Percentiles rank a stretch among this genome's conserved stretches.
Evolutionary conservation across 1,140 invertebrate genomes (phyloP).

Genomic region (silkworm (Bombyx mori)): ASM3026992v2 NC_085114.1:4215501-4216000

Average conservation of each 20-base stretch:
- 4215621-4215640: slow-evolving; percentile 5
- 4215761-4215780: slow-evolving; percentile 7
- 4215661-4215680: slow-evolving; percentile 81
- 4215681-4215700: slow-evolving; percentile 79
- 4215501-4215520: too few species aligned
- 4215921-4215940: too few species aligned
- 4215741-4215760: slow-evolving; percentile 48
- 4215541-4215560: too few species aligned
- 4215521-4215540: too few species aligned
- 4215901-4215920: too few species aligned
- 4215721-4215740: slow-evolving; percentile 69
- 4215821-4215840: slow-evolving; percentile 67
- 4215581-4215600: too few species aligned
- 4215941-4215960: too few species aligned
- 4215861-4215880: background rate
- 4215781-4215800: slow-evolving; percentile 28
- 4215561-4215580: too few species aligned
- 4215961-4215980: too few species aligned
- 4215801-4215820: slow-evolving; percentile 38
- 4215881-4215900: background rate
- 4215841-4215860: slow-evolving; percentile 53
- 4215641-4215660: slow-evolving; percentile 78
- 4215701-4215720: slow-evolving; percentile 74
- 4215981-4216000: too few species aligned
- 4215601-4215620: too few species aligned